Base-by-base conservation (phyloP, 2,113 vertebrate species). In the Dolichallabes microphthalmus region DNA sequence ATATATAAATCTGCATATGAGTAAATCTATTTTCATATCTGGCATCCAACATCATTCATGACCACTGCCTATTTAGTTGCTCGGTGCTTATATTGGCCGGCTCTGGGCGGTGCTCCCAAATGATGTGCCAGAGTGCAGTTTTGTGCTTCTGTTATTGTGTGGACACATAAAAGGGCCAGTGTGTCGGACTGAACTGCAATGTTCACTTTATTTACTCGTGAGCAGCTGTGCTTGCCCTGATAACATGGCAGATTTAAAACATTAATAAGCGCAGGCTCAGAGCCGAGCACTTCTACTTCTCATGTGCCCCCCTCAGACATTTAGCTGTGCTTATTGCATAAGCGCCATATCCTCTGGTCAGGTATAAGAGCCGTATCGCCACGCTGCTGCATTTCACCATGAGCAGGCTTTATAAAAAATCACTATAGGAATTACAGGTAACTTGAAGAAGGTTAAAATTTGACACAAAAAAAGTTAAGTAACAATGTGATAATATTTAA, bases 191-290 rank as follows among this genome's bases (percentile, higher is more conserved):
- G 64, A 89, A 88, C 83, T 78, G 82, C 66, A 86, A 75, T 82
- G 17, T 64, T 73, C 57, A 80, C 84, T 88, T 82, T 85, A 89
- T 90, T 88, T 88, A 88, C 83, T 80, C n/a, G 73, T 52, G 82
- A 87, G 64, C 80, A 89, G 86, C 88, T 89, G 89, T 84, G 81
- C 89, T 88, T 82, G 84, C 74, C 78, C 87, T 89, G 89, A 89
- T 89, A 90, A 89, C 86, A 61, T 52, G 15, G 55, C 45, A 76
- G 39, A 82, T 85, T 87, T 87, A 79, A 90, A 89, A 87, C 84
- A 86, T 90, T 85, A 90, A 90, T 90, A 87, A 86, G 80, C 80
- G 27, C 71, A 39, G 35, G 74, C 52, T 82, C 82, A 52, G 69
- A 79, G 73, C 52, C 69, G 82, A 78, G 76, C 76, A 69, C 52